These are phyloP conservation scores for Neotoma lepida DNA, from an alignment of 2,113 vertebrate genomes.

Conservation along the genomic window DNA sequence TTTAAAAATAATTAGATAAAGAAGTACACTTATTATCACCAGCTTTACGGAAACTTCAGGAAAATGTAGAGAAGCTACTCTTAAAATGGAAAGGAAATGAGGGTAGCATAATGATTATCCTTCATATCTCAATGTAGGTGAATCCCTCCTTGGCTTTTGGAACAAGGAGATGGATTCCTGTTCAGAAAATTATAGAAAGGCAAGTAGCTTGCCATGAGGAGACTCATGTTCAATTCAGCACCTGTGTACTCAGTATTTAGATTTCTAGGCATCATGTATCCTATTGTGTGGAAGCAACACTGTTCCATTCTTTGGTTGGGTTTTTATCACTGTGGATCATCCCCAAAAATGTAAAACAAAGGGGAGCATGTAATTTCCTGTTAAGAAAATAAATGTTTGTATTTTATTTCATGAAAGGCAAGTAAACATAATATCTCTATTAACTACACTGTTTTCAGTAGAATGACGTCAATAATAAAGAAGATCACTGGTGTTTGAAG, in stretches of 20 bases:
- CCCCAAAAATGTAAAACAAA: background rate
- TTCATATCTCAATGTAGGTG: background rate
- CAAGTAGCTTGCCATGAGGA: background rate
- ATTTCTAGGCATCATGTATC: background rate
- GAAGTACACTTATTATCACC: background rate
- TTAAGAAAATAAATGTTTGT: background rate
- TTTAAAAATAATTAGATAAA: background rate
- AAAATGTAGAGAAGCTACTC: background rate
- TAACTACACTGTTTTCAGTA: background rate
- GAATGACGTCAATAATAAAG: background rate
- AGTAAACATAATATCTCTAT: background rate
- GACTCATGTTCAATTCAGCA: background rate
- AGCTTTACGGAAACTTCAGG: background rate
- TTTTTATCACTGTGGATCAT: background rate
- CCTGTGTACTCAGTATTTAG: background rate
- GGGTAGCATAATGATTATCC: background rate
- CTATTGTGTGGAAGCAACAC: background rate
- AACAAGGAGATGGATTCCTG: background rate
- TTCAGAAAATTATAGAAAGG: background rate
- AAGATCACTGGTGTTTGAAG: background rate
- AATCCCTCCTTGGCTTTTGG: background rate
- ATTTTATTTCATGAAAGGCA: background rate
- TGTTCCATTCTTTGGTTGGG: background rate
- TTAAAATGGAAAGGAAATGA: background rate
- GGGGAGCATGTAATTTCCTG: background rate